A percentile compares a stretch with the other conserved stretches of the same genome.
Conservation (phyloP, 2,888 invertebrate genomes). For the Drosophila prostipennis region DNA sequence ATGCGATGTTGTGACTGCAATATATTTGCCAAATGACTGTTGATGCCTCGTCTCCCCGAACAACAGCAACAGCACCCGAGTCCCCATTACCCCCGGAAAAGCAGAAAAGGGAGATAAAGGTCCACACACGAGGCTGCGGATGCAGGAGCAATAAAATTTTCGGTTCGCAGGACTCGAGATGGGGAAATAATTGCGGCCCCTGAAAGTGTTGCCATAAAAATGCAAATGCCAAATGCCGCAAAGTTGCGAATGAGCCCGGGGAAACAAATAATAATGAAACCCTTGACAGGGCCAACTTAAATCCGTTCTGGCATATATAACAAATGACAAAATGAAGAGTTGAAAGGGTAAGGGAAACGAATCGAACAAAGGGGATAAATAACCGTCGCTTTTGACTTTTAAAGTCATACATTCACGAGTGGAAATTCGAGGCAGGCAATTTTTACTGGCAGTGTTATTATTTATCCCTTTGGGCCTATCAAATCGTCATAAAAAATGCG, state of each 20-base stretch:
- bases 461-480: slow-evolving; percentile 15
- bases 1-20: slow-evolving; percentile 50
- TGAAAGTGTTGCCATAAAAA: slow-evolving; percentile 63
- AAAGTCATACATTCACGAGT: slow-evolving; percentile 1
- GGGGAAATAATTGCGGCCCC: slow-evolving; percentile 65
- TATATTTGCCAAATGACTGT: slow-evolving; percentile 55
- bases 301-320: slow-evolving; percentile 29
- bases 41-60: slow-evolving; percentile 30
- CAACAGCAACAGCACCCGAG: neutral
- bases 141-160: slow-evolving; percentile 41
- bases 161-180: slow-evolving; percentile 45
- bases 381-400: neutral
- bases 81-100: neutral
- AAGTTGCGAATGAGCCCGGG: slow-evolving; percentile 34
- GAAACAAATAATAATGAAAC: slow-evolving; percentile 33
- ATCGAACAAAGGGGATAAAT: slow-evolving; percentile 12
- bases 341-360: slow-evolving; percentile 19
- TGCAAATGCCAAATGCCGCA: slow-evolving; percentile 59
- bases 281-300: slow-evolving; percentile 38
- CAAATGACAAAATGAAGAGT: slow-evolving; percentile 27
- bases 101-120: slow-evolving; percentile 36
- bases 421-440: slow-evolving; percentile 5
- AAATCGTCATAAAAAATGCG: slow-evolving; percentile 28
- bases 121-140: slow-evolving; percentile 6
- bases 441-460: slow-evolving; percentile 9